Evolutionary conservation across 2,888 invertebrate species (phyloP).

Genomic region (Nasonovia ribisnigri): DNA sequence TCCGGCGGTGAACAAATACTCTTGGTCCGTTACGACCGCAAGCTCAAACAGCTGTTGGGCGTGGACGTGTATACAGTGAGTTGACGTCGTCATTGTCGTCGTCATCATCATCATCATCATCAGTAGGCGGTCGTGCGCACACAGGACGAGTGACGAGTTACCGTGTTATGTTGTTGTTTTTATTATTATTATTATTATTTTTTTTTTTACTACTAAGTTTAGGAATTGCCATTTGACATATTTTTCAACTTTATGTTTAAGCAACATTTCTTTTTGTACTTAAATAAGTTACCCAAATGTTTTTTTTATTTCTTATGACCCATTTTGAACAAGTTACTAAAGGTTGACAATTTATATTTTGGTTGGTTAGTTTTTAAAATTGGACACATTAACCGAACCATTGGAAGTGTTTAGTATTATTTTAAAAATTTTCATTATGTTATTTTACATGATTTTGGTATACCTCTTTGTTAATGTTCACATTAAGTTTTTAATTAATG

Average conservation of each 20-base stretch:
- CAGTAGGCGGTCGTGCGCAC: not conserved
- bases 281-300: constrained; percentile 27
- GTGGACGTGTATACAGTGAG: constrained; percentile 50
- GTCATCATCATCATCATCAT: not conserved
- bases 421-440: constrained; percentile 31
- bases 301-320: not conserved
- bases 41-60: constrained; percentile 58
- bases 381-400: not conserved
- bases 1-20: constrained; percentile 19
- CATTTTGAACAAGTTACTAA: not conserved
- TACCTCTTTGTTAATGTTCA: constrained; percentile 62
- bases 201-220: not conserved
- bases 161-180: constrained; percentile 48
- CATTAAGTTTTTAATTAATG: constrained; percentile 53
- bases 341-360: not conserved
- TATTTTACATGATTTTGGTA: constrained; percentile 48
- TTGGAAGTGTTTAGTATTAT: constrained; percentile 53
- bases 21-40: constrained; percentile 48
- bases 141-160: constrained; percentile 59
- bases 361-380: not conserved
- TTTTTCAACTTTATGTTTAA: not conserved
- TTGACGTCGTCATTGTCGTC: constrained; percentile 30
- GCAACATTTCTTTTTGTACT: not conserved
- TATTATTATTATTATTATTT: constrained; percentile 19
- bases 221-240: constrained; percentile 31